phyloP scores from a whole-genome alignment of 2,113 vertebrate genomes.

The Struthio camelus region DNA sequence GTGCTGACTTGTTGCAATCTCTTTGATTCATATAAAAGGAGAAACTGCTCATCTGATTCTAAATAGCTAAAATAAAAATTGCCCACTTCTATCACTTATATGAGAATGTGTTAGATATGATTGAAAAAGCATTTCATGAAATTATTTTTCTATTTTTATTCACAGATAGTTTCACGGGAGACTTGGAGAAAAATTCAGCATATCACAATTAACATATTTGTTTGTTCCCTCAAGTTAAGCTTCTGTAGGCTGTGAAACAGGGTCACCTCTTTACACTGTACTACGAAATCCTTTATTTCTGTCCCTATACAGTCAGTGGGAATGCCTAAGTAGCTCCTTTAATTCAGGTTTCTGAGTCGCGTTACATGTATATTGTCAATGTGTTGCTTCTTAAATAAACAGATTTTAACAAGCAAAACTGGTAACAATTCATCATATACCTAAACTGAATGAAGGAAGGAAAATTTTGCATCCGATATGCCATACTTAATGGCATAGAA shows the following conservation, averaged over 20 bases:
- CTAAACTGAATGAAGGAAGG: background rate
- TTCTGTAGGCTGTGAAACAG: background rate
- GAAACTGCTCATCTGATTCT: background rate
- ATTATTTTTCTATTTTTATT: background rate
- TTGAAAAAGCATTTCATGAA: background rate
- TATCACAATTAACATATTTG: background rate
- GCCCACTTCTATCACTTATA: background rate
- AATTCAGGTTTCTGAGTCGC: background rate
- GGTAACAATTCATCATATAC: background rate
- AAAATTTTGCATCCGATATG: background rate
- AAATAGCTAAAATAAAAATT: background rate
- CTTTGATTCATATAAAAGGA: background rate
- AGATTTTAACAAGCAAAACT: background rate
- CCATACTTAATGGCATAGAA: background rate
- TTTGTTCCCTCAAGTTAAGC: background rate
- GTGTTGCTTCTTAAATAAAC: background rate
- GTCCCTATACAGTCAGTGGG: background rate
- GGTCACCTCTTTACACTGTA: background rate
- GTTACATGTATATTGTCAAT: background rate
- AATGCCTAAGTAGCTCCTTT: background rate
- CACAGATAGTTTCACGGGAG: background rate
- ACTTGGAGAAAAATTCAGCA: rapidly evolving
- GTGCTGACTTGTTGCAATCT: background rate
- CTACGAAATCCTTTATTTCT: background rate
- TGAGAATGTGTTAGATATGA: background rate